Evolutionary conservation across 2,888 invertebrate species (phyloP).

Genomic region (Xanthorhoe spadicearia): DNA sequence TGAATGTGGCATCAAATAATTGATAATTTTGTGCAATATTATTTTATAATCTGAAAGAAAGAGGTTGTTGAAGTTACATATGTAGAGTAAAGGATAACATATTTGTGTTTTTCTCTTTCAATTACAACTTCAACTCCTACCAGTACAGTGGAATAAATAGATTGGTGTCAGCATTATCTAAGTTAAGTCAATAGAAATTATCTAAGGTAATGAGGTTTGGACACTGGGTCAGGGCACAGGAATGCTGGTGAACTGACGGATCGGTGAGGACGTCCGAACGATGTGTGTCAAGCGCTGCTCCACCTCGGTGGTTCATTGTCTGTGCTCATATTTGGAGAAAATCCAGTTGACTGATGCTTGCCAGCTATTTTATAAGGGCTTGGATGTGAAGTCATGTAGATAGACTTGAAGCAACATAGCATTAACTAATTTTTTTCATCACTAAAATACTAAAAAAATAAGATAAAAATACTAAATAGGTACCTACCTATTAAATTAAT

Average conservation of each 20-base stretch:
- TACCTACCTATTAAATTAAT: too few species aligned
- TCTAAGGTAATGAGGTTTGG: slow-evolving; percentile 13
- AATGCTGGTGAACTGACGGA: slow-evolving; percentile 79
- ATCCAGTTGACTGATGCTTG: slow-evolving; percentile 15
- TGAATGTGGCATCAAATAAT: too few species aligned
- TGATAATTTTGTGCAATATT: too few species aligned
- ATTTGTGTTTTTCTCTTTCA: background rate
- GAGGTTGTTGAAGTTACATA: too few species aligned
- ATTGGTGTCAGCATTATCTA: background rate
- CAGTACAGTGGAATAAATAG: background rate
- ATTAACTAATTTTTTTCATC: too few species aligned
- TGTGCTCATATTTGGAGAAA: slow-evolving; percentile 25
- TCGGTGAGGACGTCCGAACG: slow-evolving; percentile 65
- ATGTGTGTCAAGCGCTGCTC: slow-evolving; percentile 42
- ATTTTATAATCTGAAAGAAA: too few species aligned
- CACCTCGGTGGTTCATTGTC: slow-evolving; percentile 28
- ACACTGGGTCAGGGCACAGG: slow-evolving; percentile 73
- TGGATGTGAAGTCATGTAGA: background rate
- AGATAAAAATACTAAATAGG: too few species aligned
- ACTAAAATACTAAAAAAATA: too few species aligned
- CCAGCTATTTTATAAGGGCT: slow-evolving; percentile 3
- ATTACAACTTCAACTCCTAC: background rate
- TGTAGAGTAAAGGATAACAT: too few species aligned
- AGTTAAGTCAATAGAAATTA: background rate
- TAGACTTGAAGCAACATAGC: background rate